phyloP scores from a whole-genome alignment of 2,797 vertebrate species.

The Fratercula arctica region DNA sequence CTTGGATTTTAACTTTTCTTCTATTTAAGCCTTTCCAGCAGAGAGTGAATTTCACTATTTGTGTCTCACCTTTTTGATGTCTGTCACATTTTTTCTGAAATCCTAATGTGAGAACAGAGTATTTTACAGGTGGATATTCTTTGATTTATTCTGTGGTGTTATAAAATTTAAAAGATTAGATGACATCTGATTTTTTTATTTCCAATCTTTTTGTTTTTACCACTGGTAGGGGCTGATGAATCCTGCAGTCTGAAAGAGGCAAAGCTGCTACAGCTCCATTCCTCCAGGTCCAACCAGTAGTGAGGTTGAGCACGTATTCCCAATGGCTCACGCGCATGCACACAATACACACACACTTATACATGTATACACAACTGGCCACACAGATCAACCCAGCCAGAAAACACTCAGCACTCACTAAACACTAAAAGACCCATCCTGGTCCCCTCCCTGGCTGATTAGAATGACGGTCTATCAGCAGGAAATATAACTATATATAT shows the following conservation, averaged over 20 bases:
- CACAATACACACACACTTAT: not conserved
- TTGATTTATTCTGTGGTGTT: not conserved
- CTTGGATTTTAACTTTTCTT: not conserved
- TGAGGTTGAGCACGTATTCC: not conserved
- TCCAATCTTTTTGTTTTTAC: not conserved
- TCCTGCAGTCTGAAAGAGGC: not conserved
- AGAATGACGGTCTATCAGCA: not conserved
- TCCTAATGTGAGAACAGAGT: not conserved
- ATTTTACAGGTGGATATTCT: not conserved
- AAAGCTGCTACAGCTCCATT: not conserved
- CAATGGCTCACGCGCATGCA: fast-evolving
- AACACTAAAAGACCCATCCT: not conserved
- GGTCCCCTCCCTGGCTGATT: not conserved
- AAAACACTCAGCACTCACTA: not conserved
- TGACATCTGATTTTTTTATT: not conserved
- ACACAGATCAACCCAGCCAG: not conserved
- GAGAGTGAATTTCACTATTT: not conserved
- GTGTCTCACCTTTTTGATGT: not conserved
- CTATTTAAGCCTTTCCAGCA: not conserved
- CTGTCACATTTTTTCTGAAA: not conserved
- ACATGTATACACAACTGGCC: fast-evolving
- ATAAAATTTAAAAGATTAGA: not conserved
- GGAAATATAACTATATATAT: not conserved
- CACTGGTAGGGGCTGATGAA: not conserved
- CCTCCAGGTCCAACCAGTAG: not conserved